Conservation (phyloP, 2,888 invertebrate species). For the Epistrophe eligans region DNA sequence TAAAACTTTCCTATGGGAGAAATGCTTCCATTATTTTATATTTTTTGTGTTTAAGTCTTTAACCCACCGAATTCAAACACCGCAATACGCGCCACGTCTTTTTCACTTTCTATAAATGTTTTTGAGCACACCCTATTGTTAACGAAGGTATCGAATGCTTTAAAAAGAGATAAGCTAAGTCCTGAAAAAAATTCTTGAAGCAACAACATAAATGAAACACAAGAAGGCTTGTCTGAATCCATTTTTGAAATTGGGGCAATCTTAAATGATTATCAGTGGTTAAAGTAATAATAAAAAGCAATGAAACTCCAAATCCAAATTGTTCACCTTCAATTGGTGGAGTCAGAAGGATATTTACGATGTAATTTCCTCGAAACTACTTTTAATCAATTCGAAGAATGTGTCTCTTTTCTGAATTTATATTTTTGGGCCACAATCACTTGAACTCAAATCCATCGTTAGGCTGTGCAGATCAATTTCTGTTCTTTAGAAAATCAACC, state of each 20-base stretch:
- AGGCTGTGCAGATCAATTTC: background rate
- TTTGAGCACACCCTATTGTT: too few relatives aligned
- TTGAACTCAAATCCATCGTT: background rate
- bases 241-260: background rate
- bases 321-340: background rate
- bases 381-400: conserved; percentile 7
- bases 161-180: background rate
- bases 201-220: background rate
- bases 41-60: too few relatives aligned
- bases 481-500: conserved; percentile 37
- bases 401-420: background rate
- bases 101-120: too few relatives aligned
- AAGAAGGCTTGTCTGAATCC: background rate
- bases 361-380: conserved; percentile 2
- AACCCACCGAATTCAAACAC: too few relatives aligned
- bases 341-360: background rate
- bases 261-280: background rate
- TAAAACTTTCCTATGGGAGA: too few relatives aligned
- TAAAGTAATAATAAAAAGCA: background rate
- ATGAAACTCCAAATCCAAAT: background rate
- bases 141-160: background rate
- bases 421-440: background rate
- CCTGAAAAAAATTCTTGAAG: background rate
- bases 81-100: too few relatives aligned
- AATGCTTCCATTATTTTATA: too few relatives aligned